Base-by-base conservation (phyloP, 2,797 vertebrate genomes). In the Meriones psammophilus region DNA sequence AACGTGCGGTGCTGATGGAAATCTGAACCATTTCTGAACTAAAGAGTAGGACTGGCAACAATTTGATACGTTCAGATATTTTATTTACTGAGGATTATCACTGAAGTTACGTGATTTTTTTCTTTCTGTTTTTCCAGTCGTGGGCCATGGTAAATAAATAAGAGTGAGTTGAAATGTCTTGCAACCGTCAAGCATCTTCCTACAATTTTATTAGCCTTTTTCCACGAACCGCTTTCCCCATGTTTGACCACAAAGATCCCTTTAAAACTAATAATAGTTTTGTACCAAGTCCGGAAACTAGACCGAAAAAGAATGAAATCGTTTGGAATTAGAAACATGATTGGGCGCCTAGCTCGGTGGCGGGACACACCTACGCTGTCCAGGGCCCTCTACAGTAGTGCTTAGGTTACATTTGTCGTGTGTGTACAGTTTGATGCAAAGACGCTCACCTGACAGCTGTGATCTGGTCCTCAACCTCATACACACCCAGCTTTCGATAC, bases 381-480 rank as follows among this genome's bases (percentile, higher is more conserved):
- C n/a, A 8, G 42, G n/a, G 64, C 4, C 20, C 24, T 3, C 9
- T 26, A 46, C 14, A 10, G 42, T 7, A 56, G 80, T 86, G 84
- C 58, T 8, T 91, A 42, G 1, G 30, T 50, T 24, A 64, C 50
- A 46, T 69, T 64, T 46, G 14, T 10, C 58, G 33, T 4, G 5
- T 13, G 14, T 79, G 62, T 73, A 79, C 83, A 95, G 66, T 83
- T 81, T 56, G 60, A 90, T n/a, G 78, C 89, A 39, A 84, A 94
- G 50, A 30, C 33, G 94, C 98, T 98, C 98, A 99, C 99, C 98
- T 99, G 81, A 98, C 98, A 92, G 98, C 99, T 95, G 98, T 98
- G 92, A 99, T 99, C 94, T 99, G 99, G 97, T 99, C 99, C 26
- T 99, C 98, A 92, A 99, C 98, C 98, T 99, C 99, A 95, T 98